phyloP scores from a whole-genome alignment of 2,888 invertebrate species.

The Drosophila paramelanica region DNA sequence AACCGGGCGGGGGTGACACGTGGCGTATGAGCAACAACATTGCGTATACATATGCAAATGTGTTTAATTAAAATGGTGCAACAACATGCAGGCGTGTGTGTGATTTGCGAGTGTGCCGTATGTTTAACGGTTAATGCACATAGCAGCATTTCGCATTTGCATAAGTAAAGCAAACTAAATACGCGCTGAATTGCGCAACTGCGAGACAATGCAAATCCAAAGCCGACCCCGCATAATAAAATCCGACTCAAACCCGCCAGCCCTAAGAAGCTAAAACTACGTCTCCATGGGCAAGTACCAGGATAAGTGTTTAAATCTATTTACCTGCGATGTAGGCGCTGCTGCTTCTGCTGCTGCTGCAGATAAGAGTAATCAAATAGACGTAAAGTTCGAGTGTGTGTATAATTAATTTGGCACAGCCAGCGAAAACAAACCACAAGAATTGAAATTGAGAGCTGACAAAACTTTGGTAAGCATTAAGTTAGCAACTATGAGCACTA shows the following conservation, averaged over 20 bases:
- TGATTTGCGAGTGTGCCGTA: constrained; percentile 13
- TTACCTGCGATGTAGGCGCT: constrained; percentile 47
- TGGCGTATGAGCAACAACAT: constrained; percentile 64
- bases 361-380: constrained; percentile 56
- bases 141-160: constrained; percentile 60
- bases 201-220: constrained; percentile 35
- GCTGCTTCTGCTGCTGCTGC: constrained; percentile 17
- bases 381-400: constrained; percentile 65
- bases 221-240: constrained; percentile 20
- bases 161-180: constrained; percentile 67
- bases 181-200: constrained; percentile 32
- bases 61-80: constrained; percentile 75
- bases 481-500: constrained; percentile 27
- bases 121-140: constrained; percentile 50
- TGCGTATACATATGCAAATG: constrained; percentile 59
- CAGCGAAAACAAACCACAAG: constrained; percentile 49
- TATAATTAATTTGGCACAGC: constrained; percentile 67
- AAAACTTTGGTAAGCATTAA: constrained; percentile 49
- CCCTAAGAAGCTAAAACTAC: constrained; percentile 4
- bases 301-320: constrained; percentile 65
- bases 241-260: background rate
- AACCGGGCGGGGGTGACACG: constrained; percentile 31
- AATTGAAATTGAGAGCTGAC: constrained; percentile 50
- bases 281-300: constrained; percentile 30
- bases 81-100: constrained; percentile 30